Evolutionary conservation across 23 tunicate species (phyloP).

Genomic region (Phallusia fumigata): DNA sequence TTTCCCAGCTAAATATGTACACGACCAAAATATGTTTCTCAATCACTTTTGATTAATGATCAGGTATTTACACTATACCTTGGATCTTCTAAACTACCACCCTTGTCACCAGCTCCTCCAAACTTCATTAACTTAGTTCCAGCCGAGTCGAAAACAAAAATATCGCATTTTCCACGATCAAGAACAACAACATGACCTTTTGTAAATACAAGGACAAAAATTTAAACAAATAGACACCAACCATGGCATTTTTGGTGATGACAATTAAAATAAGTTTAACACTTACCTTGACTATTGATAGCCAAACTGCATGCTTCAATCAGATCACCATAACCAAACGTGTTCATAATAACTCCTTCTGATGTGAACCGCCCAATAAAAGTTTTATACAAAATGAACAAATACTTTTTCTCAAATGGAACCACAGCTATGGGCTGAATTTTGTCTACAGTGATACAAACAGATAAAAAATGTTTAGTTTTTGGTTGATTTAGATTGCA

Average conservation of each 20-base stretch:
- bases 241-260: no score
- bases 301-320: slow-evolving; percentile 48
- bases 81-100: slow-evolving; percentile 57
- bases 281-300: slow-evolving; percentile 48
- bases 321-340: slow-evolving; percentile 48
- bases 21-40: no score
- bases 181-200: slow-evolving; percentile 55
- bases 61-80: slow-evolving; percentile 24
- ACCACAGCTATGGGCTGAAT: slow-evolving; percentile 48
- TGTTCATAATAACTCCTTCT: slow-evolving; percentile 30
- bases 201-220: background rate
- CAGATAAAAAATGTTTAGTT: background rate
- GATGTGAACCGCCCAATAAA: background rate
- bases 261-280: no score
- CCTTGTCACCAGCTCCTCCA: slow-evolving; percentile 58
- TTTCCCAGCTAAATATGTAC: no score
- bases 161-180: slow-evolving; percentile 63
- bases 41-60: background rate
- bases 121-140: slow-evolving; percentile 57
- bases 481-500: background rate
- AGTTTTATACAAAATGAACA: slow-evolving; percentile 43
- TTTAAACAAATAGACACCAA: no score
- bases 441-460: slow-evolving; percentile 38
- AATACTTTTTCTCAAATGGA: slow-evolving; percentile 5
- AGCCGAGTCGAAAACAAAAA: slow-evolving; percentile 45